Conservation (phyloP, 2,797 vertebrate species). For the Acestrorhynchus altus region DNA sequence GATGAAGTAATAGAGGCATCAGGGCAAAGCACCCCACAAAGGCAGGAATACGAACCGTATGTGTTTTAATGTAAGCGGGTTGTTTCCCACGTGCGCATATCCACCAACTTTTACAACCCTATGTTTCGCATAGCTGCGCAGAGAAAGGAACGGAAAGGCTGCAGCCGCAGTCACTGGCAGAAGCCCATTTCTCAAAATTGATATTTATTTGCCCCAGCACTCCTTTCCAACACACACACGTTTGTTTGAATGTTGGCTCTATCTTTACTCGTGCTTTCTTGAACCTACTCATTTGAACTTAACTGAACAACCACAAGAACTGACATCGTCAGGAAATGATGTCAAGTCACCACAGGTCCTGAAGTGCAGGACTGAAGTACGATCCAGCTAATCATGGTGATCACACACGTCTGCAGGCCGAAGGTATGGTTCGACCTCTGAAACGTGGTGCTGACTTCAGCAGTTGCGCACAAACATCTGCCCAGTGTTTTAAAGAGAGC, state of each 20-base stretch:
- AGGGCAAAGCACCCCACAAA: background rate
- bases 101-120: slow-evolving; percentile 30
- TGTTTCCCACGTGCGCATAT: slow-evolving; percentile 3
- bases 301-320: slow-evolving; percentile 24
- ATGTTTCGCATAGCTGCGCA: slow-evolving; percentile 56
- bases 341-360: slow-evolving; percentile 28
- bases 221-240: slow-evolving; percentile 52
- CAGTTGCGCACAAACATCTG: background rate
- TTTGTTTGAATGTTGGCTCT: slow-evolving; percentile 13
- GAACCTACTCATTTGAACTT: slow-evolving; percentile 25
- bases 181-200: slow-evolving; percentile 65
- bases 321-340: slow-evolving; percentile 46
- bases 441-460: background rate
- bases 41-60: background rate
- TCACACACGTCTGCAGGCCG: background rate
- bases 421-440: background rate
- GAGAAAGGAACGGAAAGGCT: slow-evolving; percentile 69
- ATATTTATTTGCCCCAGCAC: slow-evolving; percentile 69
- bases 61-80: slow-evolving; percentile 19
- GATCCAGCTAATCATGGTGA: background rate
- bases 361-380: background rate
- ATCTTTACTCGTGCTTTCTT: slow-evolving; percentile 26
- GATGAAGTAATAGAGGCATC: background rate
- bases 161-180: slow-evolving; percentile 72
- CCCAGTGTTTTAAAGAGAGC: background rate